Base-by-base conservation (phyloP, 1,140 invertebrate species). In the Micrasema minimum region DNA sequence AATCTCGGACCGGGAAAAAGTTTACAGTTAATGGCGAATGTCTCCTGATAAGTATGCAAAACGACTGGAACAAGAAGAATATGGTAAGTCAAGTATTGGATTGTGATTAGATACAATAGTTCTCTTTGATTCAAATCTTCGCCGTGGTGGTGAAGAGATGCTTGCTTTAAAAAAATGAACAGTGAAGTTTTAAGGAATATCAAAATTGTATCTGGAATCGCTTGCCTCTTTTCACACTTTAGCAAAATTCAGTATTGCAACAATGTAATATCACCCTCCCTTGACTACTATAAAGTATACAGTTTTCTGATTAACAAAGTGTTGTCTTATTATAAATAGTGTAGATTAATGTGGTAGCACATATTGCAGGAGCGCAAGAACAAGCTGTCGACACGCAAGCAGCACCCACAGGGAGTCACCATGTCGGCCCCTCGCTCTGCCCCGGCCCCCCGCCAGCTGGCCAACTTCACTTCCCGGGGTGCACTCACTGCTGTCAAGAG, bases 11-110 rank as follows among this genome's bases (percentile, higher is more conserved):
- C 41, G 84, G 85, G 1, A 80, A 78, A 1, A 69, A 75, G 0
- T 92, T 92, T 73, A 83, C 83, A 1, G 83, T 90, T 1, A 79
- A 88, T 69, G 90, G 90, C 1, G 79, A 86, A 51, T 81, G 86
- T 16, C 79, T 90, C 16, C 72, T 88, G 10, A 85, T 88, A 61
- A 79, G 84, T 11, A 87, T 90, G 75, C 72, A 80, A 38, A 81
- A 85, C 18, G 85, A 88, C 26, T 87, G 85, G 87, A 85, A 87
- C 59, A 79, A 82, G 0, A 82, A 84, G 51, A 86, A 85, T 71
- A 78, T 79, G 62, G 81, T 84, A 74, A 80, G 78, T 76, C 26
- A 31, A n/a, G n/a, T n/a, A n/a, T n/a, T n/a, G n/a, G n/a, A n/a
- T n/a, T n/a, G n/a, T n/a, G n/a, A n/a, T n/a, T n/a, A n/a, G n/a